Evolutionary conservation across 1,140 invertebrate species (phyloP).

Genomic region (Aphis gossypii): DNA sequence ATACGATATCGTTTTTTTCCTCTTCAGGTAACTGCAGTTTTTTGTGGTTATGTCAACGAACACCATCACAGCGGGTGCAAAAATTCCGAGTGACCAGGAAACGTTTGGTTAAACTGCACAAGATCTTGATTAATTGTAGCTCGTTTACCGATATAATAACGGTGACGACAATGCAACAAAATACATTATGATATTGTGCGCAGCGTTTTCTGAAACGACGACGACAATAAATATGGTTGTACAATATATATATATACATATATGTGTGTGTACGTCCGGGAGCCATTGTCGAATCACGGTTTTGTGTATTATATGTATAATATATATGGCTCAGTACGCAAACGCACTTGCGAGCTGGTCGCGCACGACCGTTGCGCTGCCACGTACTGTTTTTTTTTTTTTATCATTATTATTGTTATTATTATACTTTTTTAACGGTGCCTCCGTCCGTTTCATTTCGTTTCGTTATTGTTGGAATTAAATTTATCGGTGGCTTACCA

Average conservation of each 20-base stretch:
- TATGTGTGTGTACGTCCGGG: neutral
- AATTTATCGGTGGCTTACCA: constrained; percentile 47
- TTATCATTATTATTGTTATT: neutral
- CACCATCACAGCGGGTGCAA: neutral
- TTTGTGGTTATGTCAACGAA: neutral
- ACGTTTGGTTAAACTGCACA: neutral
- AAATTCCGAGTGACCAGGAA: neutral
- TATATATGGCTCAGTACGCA: neutral
- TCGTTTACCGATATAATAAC: neutral
- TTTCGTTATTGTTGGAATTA: constrained; percentile 52
- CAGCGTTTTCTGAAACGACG: neutral
- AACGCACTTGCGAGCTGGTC: neutral
- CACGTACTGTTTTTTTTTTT: neutral
- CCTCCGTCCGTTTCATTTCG: constrained; percentile 21
- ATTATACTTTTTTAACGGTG: constrained; percentile 27
- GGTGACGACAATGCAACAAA: neutral
- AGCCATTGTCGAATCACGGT: constrained; percentile 12
- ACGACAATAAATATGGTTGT: neutral
- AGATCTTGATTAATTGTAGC: constrained; percentile 17
- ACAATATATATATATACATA: neutral
- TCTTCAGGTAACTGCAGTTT: neutral
- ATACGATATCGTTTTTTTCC: too few relatives aligned
- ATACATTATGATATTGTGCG: neutral
- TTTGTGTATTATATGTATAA: constrained; percentile 6
- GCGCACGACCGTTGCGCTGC: neutral